Conservation (phyloP, 2,888 invertebrate species). For the Drosophila monieri region DNA sequence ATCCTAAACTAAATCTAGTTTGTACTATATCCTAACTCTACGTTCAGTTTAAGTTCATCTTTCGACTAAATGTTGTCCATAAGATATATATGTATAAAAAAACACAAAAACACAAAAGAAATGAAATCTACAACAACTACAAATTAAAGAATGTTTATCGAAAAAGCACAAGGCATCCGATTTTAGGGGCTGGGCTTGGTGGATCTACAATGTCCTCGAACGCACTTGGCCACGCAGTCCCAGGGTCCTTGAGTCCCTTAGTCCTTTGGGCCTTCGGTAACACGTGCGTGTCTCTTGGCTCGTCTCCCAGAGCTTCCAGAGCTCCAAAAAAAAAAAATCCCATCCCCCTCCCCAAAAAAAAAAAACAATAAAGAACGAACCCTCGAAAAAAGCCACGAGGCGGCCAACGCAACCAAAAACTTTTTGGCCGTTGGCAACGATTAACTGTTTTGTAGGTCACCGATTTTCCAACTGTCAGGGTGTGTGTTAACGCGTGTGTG, state of each 20-base stretch:
- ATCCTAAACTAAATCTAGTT: conserved; percentile 31
- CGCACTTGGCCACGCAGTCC: conserved; percentile 5
- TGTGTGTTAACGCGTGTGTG: not conserved
- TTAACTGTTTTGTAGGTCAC: conserved; percentile 71
- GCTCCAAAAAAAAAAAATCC: conserved; percentile 1
- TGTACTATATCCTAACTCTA: conserved; percentile 44
- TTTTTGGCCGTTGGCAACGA: conserved; percentile 43
- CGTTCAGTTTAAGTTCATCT: conserved; percentile 47
- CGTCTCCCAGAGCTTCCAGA: conserved; percentile 19
- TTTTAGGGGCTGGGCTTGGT: conserved; percentile 7
- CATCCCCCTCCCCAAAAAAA: not conserved
- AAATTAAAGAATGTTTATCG: conserved; percentile 7
- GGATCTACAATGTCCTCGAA: conserved; percentile 12
- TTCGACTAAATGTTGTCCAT: conserved; percentile 71
- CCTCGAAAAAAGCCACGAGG: not conserved
- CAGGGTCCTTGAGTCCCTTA: not conserved
- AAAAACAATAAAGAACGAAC: conserved; percentile 9
- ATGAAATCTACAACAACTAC: not conserved
- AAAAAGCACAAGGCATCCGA: not conserved
- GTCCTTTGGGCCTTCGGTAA: conserved; percentile 1
- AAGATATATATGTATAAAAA: conserved; percentile 65
- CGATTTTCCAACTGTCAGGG: conserved; percentile 31
- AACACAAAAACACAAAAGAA: conserved; percentile 24
- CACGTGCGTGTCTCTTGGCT: conserved; percentile 35
- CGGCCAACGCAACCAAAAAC: conserved; percentile 24